Base-by-base conservation (phyloP, 2,888 invertebrate species). In the Pseudoips prasinana region DNA sequence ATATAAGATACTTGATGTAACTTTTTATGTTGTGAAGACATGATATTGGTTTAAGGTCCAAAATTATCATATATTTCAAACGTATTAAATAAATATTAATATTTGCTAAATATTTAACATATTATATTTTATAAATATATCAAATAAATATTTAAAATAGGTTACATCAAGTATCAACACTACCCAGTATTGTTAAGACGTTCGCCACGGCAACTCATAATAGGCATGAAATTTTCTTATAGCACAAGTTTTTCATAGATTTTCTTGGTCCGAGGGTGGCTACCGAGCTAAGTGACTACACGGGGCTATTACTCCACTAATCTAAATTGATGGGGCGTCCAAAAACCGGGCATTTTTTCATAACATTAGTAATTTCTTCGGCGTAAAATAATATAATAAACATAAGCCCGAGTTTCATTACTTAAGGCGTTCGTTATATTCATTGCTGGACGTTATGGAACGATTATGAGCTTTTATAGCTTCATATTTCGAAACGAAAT, bases 291-390 rank as follows among this genome's bases (percentile, higher is more conserved):
- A 63, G 69, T 57, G 49, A 57, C 56, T 73, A 69, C 62, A 59
- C 61, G 56, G 54, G 64, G 76, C 73, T 77, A 87, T 86, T 88
- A 85, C 76, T 55, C 60, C 58, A 73, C 86, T 88, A 87, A 88
- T 88, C 79, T 79, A 87, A 86, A 88, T 88, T 88, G 87, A 88
- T 88, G 88, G 87, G 76, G 80, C 81, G 83, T 86, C 80, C 81
- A 74, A 72, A 75, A 78, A 75, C 72, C 68, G 72, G 70, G 71
- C 67, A 77, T 78, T 80, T 83, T 84, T 84, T 80, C 79, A 82
- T 82, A 78, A 75, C 78, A 82, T 85, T 83, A 82, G 79, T 80
- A 82, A 79, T 81, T 85, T 84, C 64, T 79, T 74, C 67, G 75
- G 85, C 82, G 85, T 83, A 85, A 84, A 85, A 84, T 86, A 83